Evolutionary conservation across 2,888 invertebrate genomes (phyloP), one percentile per base, ranked within the genome.

Genomic region (Tethea ocularis): DNA sequence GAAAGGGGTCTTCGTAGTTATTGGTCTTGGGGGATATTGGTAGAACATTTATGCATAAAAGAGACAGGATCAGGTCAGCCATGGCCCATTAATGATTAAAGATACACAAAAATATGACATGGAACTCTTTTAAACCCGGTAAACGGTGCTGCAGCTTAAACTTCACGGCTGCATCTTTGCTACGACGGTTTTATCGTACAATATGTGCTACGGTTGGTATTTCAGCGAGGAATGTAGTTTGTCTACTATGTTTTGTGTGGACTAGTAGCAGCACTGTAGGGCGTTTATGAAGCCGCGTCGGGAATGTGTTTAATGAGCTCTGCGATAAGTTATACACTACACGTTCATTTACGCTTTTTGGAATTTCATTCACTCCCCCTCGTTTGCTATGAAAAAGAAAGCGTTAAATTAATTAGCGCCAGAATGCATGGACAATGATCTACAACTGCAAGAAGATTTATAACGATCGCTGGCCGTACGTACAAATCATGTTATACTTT

Each of bases 401-500:
- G 84, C 80, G 83, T 82, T 80, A 86, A 86, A 88, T 88, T 89
- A 89, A 90, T 91, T 90, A 90, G 83, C 83, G 75, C 74, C 80
- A 84, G 84, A 84, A 85, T 83, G 80, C 78, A 77, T 76, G 71
- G 73, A 70, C 80, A 78, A 86, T 88, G 87, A 89, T 89, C 74
- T 83, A 90, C 75, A 76, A 67, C 75, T 66, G 64, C 68, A 67
- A 63, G 68, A 75, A 82, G 83, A 87, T 88, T 86, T 85, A 79
- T 71, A 66, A 59, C 56, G 63, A 64, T 64, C 60, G 58, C 65
- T 55, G 61, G 55, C 64, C 57, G 56, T 63, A 46, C 41, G 46
- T 46, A 46, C 46, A 20, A 46, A 46, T 46, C 46, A 46, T 46
- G 41, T 1, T 46, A 17, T 46, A 20, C 20, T 20, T 17, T 10